phyloP scores from a whole-genome alignment of 2,797 vertebrate species.

The Peromyscus attwateri region DNA sequence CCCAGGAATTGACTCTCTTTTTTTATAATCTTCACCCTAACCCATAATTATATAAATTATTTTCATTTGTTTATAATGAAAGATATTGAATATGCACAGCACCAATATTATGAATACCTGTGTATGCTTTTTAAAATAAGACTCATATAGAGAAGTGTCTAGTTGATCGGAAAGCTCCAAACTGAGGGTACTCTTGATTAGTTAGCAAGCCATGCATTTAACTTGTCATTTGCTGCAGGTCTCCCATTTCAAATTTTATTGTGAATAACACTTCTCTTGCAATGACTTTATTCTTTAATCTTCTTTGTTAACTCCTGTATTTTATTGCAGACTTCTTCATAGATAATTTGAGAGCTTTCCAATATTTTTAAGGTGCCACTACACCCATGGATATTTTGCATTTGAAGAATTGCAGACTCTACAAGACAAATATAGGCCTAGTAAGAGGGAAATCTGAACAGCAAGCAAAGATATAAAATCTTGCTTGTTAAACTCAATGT shows the following conservation, averaged over 20 bases:
- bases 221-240: constrained; percentile 13
- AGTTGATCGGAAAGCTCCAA: background rate
- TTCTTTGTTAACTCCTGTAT: constrained; percentile 18
- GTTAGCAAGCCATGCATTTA: background rate
- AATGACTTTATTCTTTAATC: constrained; percentile 36
- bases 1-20: background rate
- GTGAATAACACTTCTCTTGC: constrained; percentile 23
- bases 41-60: background rate
- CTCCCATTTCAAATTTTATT: background rate
- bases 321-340: constrained; percentile 26
- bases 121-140: background rate
- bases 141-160: background rate
- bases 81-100: background rate
- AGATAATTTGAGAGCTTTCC: background rate
- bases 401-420: background rate
- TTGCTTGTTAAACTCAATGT: constrained; percentile 22
- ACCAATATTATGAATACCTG: background rate
- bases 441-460: constrained; percentile 26
- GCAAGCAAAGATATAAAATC: background rate
- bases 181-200: background rate
- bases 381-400: background rate
- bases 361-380: background rate
- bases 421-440: background rate
- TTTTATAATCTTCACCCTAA: constrained; percentile 33
- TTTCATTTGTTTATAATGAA: background rate